phyloP scores from a whole-genome alignment of 2,888 invertebrate genomes.

The Ethmia dodecea region DNA sequence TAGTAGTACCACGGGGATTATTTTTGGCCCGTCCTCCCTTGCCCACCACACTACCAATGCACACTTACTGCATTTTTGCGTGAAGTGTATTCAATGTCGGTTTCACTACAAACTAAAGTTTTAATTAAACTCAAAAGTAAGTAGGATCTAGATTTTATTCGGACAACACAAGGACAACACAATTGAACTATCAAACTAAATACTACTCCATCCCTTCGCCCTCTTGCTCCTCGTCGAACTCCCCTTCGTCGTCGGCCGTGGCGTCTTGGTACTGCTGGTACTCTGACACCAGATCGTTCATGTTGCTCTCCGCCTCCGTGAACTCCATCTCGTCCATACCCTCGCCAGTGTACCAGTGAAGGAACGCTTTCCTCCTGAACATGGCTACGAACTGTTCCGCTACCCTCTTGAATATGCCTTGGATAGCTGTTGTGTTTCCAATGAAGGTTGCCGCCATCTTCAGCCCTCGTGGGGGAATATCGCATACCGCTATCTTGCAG shows the following conservation, averaged over 20 bases:
- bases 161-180: constrained; percentile 35
- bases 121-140: too few species aligned
- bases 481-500: constrained; percentile 87
- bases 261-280: constrained; percentile 87
- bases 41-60: too few species aligned
- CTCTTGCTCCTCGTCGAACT: constrained; percentile 42
- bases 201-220: constrained; percentile 28
- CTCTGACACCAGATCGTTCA: constrained; percentile 85
- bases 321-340: constrained; percentile 97
- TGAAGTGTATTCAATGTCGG: too few species aligned
- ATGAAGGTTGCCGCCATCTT: constrained; percentile 94
- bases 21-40: too few species aligned
- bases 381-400: constrained; percentile 93
- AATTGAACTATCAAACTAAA: constrained; percentile 30
- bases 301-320: constrained; percentile 93
- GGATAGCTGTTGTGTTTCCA: constrained; percentile 91
- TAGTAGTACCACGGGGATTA: too few species aligned
- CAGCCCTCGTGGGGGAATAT: constrained; percentile 85
- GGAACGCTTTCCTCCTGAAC: constrained; percentile 97
- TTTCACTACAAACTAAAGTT: too few species aligned
- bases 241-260: constrained; percentile 75
- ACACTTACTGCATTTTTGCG: too few species aligned
- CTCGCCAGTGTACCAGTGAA: constrained; percentile 97
- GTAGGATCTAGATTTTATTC: constrained; percentile 38
- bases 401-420: constrained; percentile 91